Base-by-base conservation (phyloP, 1,140 invertebrate species). In the Nymphalis io region DNA sequence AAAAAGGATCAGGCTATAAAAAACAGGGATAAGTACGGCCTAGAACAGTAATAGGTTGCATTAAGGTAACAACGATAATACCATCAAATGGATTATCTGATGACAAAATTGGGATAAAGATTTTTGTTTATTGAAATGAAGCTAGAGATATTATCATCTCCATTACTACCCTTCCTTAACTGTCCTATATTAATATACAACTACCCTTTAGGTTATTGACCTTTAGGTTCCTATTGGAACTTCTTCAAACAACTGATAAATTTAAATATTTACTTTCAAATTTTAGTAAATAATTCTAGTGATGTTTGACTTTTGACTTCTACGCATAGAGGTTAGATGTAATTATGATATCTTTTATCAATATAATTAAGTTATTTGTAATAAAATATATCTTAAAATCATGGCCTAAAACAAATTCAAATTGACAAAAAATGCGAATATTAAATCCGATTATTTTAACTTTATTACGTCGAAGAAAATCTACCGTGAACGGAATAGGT, bases 391-490 rank as follows among this genome's bases (percentile, higher is more conserved):
- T 18, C 23, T 59, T 33, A 39, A 59, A 40, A 18, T 39, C 11
- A 39, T 39, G 5, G 11, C n/a, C 18, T 59, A 38, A 33, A 33
- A 44, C 21, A 46, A 38, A 59, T 59, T 66, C 4, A 59, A 66
- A 66, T 66, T 57, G 33, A 38, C 40, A 59, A 57, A 44, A 66
- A 59, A 59, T 65, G 40, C 40, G 18, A 38, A 23, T 38, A 68
- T 68, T 60, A 68, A 60, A 60, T 60, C 68, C 11, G 68, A 70
- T 64, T 59, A 70, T 64, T 70, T 70, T 53, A 70, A 70, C 57
- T 48, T 62, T 38, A 65, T 68, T 68, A 68, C 58, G 38, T 61
- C 12, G 40, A 64, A 55, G 62, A 63, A 69, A 69, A 69, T 55
- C 21, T 20, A 23, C 59, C 60, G 58, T 58, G 46, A 72, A 71